These are phyloP conservation scores for Anneissia japonica DNA, from an alignment of 35 echinoderm and acorn worm species.

Conservation along the genomic window DNA sequence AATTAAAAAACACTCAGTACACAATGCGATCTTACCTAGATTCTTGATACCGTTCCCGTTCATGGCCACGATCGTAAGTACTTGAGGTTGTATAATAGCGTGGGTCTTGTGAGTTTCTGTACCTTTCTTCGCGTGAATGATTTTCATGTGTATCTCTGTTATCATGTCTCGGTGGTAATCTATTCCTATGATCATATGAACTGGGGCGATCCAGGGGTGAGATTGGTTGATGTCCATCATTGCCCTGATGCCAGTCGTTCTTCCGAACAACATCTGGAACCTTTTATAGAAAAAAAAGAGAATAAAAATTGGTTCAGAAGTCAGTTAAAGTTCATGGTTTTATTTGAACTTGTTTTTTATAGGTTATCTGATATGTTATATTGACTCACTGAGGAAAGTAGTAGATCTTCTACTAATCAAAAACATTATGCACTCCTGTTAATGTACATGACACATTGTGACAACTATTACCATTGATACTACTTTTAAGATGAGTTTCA, in stretches of 20 bases:
- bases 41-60: neutral
- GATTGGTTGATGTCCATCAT: neutral
- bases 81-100: neutral
- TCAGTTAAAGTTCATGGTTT: neutral
- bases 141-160: neutral
- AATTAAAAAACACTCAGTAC: too few species aligned
- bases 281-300: neutral
- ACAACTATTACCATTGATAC: too few species aligned
- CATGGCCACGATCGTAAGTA: neutral
- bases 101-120: neutral
- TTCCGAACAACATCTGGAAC: conserved; percentile 47
- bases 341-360: neutral
- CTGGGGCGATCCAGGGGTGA: neutral
- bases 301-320: neutral
- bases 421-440: too few species aligned
- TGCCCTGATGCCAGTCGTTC: conserved; percentile 22
- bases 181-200: neutral
- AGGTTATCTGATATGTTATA: too few species aligned
- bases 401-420: too few species aligned
- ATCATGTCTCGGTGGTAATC: neutral
- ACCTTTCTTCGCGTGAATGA: neutral
- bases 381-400: too few species aligned
- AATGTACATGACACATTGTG: too few species aligned
- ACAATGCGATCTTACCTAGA: neutral
- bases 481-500: too few species aligned